phyloP scores from a whole-genome alignment of 2,113 vertebrate genomes.

The Tautogolabrus adspersus region DNA sequence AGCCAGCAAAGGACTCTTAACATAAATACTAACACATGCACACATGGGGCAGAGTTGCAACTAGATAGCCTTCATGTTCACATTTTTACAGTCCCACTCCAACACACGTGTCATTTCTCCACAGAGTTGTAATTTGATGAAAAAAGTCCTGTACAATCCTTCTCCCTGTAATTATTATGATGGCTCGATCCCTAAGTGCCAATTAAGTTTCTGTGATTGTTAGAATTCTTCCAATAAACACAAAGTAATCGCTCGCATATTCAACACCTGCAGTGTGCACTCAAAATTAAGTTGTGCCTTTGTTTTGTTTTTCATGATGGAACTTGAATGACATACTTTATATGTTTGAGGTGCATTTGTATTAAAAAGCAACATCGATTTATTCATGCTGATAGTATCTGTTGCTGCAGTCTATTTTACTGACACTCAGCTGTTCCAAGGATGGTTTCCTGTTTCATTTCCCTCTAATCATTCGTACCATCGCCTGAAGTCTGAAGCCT shows the following conservation, averaged over 20 bases:
- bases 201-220: slow-evolving; percentile 54
- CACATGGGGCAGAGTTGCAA: slow-evolving; percentile 6
- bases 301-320: neutral
- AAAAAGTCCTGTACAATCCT: slow-evolving; percentile 10
- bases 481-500: neutral
- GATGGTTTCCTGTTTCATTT: slow-evolving; percentile 48
- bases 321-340: neutral
- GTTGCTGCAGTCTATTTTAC: neutral
- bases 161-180: slow-evolving; percentile 29
- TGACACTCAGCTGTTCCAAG: slow-evolving; percentile 23
- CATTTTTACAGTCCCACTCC: slow-evolving; percentile 7
- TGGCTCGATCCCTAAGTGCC: slow-evolving; percentile 22
- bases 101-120: slow-evolving; percentile 3
- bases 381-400: slow-evolving; percentile 32
- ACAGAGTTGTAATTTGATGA: slow-evolving; percentile 6
- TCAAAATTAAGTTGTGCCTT: neutral
- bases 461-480: slow-evolving; percentile 18
- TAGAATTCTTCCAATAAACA: slow-evolving; percentile 31
- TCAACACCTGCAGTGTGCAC: slow-evolving; percentile 29
- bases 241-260: slow-evolving; percentile 24
- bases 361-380: slow-evolving; percentile 10
- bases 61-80: slow-evolving; percentile 9
- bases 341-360: neutral
- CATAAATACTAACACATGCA: slow-evolving; percentile 7
- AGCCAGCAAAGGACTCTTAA: slow-evolving; percentile 18